A percentile compares a stretch with the other conserved stretches of the same genome.
Evolutionary conservation across 2,888 invertebrate species (phyloP).

Genomic region (Pristionchus exspectatus): DNA sequence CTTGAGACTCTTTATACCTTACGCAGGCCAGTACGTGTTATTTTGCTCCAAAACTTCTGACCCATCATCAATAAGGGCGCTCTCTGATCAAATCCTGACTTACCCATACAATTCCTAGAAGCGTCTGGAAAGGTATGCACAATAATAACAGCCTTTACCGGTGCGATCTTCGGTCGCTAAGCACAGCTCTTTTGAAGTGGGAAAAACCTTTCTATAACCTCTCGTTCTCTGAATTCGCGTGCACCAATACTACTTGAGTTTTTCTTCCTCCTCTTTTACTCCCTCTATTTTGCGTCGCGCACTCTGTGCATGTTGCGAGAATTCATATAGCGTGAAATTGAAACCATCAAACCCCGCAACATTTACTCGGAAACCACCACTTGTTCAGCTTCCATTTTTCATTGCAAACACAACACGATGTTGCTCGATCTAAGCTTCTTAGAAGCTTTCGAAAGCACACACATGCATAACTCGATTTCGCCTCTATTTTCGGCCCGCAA

Average conservation of each 20-base stretch:
- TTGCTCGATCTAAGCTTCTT: not conserved
- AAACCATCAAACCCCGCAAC: not conserved
- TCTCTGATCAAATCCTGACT: not conserved
- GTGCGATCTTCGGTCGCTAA: not conserved
- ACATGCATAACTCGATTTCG: not conserved
- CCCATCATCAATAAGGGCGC: not conserved
- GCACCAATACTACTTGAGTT: not conserved
- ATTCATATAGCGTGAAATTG: constrained; percentile 22
- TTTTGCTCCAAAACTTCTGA: not conserved
- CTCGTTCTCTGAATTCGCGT: not conserved
- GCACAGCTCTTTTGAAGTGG: not conserved
- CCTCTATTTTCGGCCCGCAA: not conserved
- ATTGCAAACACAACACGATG: not conserved
- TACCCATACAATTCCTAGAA: not conserved
- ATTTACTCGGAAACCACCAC: not conserved
- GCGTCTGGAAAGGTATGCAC: not conserved
- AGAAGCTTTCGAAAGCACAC: not conserved
- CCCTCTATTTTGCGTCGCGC: not conserved
- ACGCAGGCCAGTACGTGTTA: not conserved
- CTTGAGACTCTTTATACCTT: too few species aligned
- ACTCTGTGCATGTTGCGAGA: not conserved
- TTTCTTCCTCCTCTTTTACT: not conserved
- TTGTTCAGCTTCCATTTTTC: not conserved
- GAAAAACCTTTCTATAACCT: not conserved
- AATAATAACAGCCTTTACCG: constrained; percentile 8